Conservation (phyloP, 2,888 invertebrate genomes). For the Phorcus lineatus region DNA sequence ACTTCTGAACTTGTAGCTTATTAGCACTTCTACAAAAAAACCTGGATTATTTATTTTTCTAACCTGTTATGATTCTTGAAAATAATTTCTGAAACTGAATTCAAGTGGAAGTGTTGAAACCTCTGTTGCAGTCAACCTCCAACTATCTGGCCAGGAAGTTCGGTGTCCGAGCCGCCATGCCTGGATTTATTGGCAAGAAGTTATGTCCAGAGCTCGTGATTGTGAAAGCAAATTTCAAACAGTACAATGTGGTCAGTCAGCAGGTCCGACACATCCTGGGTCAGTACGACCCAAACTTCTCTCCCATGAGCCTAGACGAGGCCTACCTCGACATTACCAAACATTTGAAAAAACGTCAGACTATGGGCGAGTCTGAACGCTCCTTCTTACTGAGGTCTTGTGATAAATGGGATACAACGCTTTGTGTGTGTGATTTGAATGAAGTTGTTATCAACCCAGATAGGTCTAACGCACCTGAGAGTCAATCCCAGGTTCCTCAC, state of each 20-base stretch:
- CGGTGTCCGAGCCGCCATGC: slow-evolving; percentile 81
- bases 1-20: too few species aligned
- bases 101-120: neutral
- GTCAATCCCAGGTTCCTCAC: neutral
- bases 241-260: slow-evolving; percentile 77
- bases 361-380: slow-evolving; percentile 49
- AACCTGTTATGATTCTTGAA: too few species aligned
- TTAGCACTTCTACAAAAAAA: too few species aligned
- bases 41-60: too few species aligned
- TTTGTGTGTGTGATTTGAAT: slow-evolving; percentile 60
- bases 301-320: slow-evolving; percentile 79
- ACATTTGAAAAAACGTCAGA: slow-evolving; percentile 68
- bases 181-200: slow-evolving; percentile 80
- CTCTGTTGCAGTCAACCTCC: slow-evolving; percentile 78
- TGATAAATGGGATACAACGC: slow-evolving; percentile 35
- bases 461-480: neutral
- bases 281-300: slow-evolving; percentile 78
- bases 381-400: slow-evolving; percentile 55
- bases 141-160: slow-evolving; percentile 80
- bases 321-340: slow-evolving; percentile 79
- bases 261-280: slow-evolving; percentile 75
- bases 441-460: slow-evolving; percentile 10
- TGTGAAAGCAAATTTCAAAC: slow-evolving; percentile 77
- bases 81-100: too few species aligned
- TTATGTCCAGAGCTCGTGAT: slow-evolving; percentile 79